These are phyloP conservation scores for Psettodes erumei DNA, from an alignment of 2,113 vertebrate species.

Conservation along the genomic window DNA sequence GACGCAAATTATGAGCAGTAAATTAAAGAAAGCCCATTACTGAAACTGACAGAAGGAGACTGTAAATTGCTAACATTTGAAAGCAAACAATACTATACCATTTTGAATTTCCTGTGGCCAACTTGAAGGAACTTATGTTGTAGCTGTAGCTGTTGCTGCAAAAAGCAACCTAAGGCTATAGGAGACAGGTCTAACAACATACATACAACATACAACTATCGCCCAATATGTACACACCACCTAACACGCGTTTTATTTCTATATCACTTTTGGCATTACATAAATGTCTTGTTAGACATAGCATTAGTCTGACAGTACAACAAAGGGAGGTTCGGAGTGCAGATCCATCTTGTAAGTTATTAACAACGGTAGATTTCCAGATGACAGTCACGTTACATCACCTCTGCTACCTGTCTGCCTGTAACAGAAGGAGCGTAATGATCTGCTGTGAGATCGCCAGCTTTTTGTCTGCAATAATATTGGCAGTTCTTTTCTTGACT, in stretches of 20 bases:
- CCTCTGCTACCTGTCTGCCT: background rate
- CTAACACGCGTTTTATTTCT: constrained; percentile 30
- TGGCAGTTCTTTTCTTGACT: background rate
- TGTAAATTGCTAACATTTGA: constrained; percentile 43
- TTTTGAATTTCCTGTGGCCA: constrained; percentile 6
- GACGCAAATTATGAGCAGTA: constrained; percentile 64
- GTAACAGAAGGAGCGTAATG: background rate
- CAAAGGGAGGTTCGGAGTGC: background rate
- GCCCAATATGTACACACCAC: background rate
- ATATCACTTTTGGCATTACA: constrained; percentile 17
- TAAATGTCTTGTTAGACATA: constrained; percentile 28
- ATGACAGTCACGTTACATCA: background rate
- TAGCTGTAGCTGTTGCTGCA: background rate
- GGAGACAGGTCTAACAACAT: background rate
- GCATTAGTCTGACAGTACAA: constrained; percentile 16
- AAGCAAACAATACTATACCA: constrained; percentile 25
- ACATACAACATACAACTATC: too few relatives aligned
- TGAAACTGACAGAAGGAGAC: constrained; percentile 46
- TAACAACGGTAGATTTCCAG: background rate
- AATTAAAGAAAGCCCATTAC: constrained; percentile 52
- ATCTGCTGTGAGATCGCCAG: background rate
- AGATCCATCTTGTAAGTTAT: constrained; percentile 25
- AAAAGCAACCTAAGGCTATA: constrained; percentile 28
- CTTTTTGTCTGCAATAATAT: background rate
- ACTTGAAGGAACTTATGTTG: constrained; percentile 1